Base-by-base conservation (phyloP, 2,888 invertebrate species). In the Plebejus argus region DNA sequence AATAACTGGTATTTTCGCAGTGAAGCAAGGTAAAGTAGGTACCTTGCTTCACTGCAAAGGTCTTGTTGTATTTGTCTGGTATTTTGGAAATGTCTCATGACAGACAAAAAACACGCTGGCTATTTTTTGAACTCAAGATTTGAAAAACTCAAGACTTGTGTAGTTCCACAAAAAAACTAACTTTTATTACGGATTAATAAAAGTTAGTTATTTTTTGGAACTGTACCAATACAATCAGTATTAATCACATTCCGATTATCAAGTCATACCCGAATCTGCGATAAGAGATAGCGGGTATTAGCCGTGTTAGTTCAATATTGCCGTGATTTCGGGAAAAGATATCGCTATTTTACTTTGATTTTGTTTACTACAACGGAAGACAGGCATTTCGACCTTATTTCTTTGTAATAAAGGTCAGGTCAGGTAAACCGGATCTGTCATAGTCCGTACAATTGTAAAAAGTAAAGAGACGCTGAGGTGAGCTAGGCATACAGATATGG, bases 151-250 rank as follows among this genome's bases (percentile, higher is more conserved):
- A 39, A 7, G 39, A 39, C 6, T 8, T 39, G 45, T 45, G 12
- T 8, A 45, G 12, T n/a, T n/a, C 45, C 15, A 66, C 28, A 66
- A 12, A 28, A 66, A 2, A 23, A 23, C 8, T n/a, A 3, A 66
- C 12, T 28, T 66, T 20, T 23, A 58, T n/a, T n/a, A n/a, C n/a
- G n/a, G n/a, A n/a, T n/a, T n/a, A n/a, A n/a, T n/a, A n/a, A n/a
- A n/a, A n/a, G n/a, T n/a, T n/a, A n/a, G n/a, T n/a, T n/a, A n/a
- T n/a, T n/a, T n/a, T n/a, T n/a, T n/a, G n/a, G n/a, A n/a, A 76
- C 79, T 79, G 80, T 84, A 82, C 82, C 53, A 58, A 78, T 83
- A 12, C 2, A 87, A 87, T 87, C 87, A 86, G 83, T 81, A 84
- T 82, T 78, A 82, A 85, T 85, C 85, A 84, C 82, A 81, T 81